phyloP scores from a whole-genome alignment of 2,888 invertebrate genomes.

The Baronia brevicornis region DNA sequence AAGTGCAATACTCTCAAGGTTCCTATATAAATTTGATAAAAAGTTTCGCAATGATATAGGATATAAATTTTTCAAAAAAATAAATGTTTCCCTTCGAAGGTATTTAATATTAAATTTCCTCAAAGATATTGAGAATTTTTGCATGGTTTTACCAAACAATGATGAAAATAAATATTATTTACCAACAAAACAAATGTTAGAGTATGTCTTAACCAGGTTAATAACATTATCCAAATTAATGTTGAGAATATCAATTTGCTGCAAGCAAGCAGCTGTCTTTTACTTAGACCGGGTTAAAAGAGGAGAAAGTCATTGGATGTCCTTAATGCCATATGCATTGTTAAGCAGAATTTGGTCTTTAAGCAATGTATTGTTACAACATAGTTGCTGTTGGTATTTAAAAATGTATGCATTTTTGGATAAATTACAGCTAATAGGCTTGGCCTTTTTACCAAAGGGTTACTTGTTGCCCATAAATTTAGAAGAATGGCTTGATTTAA shows the following conservation, averaged over 20 bases:
- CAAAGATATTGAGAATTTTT: conserved; percentile 56
- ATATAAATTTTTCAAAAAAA: conserved; percentile 69
- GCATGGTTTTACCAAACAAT: conserved; percentile 36
- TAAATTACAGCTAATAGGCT: conserved; percentile 56
- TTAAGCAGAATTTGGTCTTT: conserved; percentile 74
- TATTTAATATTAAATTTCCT: conserved; percentile 62
- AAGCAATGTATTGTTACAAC: conserved; percentile 56
- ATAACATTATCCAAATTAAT: conserved; percentile 75
- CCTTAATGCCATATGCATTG: conserved; percentile 70
- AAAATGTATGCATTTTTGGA: conserved; percentile 48
- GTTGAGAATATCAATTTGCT: conserved; percentile 60
- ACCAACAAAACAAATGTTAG: conserved; percentile 76
- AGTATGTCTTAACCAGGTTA: conserved; percentile 70
- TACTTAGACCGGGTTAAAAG: conserved; percentile 66
- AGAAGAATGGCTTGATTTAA: conserved; percentile 60
- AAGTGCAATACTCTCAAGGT: conserved; percentile 70
- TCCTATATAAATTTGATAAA: conserved; percentile 74
- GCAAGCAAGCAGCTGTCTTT: conserved; percentile 63
- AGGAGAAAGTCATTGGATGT: conserved; percentile 75
- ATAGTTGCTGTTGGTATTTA: conserved; percentile 69
- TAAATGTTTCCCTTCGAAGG: conserved; percentile 66
- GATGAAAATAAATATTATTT: conserved; percentile 35
- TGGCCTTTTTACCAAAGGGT: conserved; percentile 58
- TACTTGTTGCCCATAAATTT: conserved; percentile 64
- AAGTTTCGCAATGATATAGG: conserved; percentile 77